Conservation (phyloP, 1,140 invertebrate species). For the Temnothorax curvispinosus region DNA sequence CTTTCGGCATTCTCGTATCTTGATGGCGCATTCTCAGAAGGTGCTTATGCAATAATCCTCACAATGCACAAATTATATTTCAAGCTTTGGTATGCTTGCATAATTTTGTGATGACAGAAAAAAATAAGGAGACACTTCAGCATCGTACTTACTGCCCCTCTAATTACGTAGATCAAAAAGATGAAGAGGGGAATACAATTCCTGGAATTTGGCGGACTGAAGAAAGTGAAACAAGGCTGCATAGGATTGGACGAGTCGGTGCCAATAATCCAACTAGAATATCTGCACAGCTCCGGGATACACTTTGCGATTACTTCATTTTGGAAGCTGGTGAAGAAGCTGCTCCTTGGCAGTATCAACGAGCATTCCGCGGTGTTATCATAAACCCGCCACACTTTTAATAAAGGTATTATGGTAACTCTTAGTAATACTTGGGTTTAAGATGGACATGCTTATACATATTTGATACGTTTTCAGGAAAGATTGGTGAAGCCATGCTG, state of each 20-base stretch:
- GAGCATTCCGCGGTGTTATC: neutral
- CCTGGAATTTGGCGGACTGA: neutral
- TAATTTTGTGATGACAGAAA: neutral
- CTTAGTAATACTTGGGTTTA: too few species aligned
- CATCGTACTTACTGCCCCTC: neutral
- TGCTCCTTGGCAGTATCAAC: neutral
- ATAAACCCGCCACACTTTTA: constrained; percentile 77
- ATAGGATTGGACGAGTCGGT: neutral
- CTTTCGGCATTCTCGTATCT: neutral
- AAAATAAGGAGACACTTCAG: neutral
- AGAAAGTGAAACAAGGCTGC: neutral
- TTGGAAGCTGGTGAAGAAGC: neutral
- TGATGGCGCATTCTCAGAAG: neutral
- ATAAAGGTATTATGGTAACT: constrained; percentile 85
- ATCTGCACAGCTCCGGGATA: neutral
- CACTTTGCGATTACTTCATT: neutral
- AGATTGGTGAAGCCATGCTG: constrained; percentile 99
- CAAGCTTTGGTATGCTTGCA: neutral
- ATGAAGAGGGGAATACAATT: neutral
- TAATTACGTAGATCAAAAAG: neutral
- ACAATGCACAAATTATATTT: neutral
- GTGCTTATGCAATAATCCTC: neutral
- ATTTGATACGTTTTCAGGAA: constrained; percentile 86
- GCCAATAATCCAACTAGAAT: neutral
- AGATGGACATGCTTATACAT: neutral